Evolutionary conservation across 2,797 vertebrate species (phyloP), one percentile per base, ranked within the genome.

Genomic region (Dromococcyx pavoninus): DNA sequence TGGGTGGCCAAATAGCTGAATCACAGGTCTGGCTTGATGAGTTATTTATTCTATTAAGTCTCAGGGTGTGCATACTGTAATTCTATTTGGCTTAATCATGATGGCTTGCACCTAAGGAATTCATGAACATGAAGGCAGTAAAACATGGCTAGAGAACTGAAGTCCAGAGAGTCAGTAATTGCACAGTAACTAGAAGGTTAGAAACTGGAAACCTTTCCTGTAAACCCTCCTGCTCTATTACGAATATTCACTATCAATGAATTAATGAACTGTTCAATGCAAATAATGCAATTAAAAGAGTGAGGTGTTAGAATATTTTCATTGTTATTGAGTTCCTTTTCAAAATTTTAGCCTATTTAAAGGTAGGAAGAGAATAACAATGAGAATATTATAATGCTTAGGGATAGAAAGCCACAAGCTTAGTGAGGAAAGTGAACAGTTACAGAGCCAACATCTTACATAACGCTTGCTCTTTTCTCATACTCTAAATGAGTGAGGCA

Each of bases 201-300:
- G 60, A 81, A 90, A 86, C 64, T 88, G 69, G 61, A 86, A 94
- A 95, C 33, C 70, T 95, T 88, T 74, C 43, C 67, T 77, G 21
- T 73, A 73, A 89, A 43, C 56, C 43, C 50, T 91, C 33, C 74
- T 73, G 9, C 64, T 93, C 74, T 60, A 70, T 65, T 78, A 73
- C 46, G 58, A 79, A 13, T 65, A 56, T 51, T 80, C 61, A 57
- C 83, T 85, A 54, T 37, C 57, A 50, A 44, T 61, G 65, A 91
- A 83, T 92, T 91, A 94, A 92, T 85, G 74, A 89, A 72, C 72
- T 39, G 58, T 65, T 87, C 39, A 79, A 60, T 92, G 35, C 12
- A 85, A 95, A 86, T 73, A 57, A 48, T 61, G 17, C 60, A 86
- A 87, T 87, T 74, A 85, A 91, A 88, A 71, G 53, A 89, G 50